These are phyloP conservation scores for Drosophila heteroneura DNA, from an alignment of 2,888 invertebrate species.

Conservation along the genomic window DNA sequence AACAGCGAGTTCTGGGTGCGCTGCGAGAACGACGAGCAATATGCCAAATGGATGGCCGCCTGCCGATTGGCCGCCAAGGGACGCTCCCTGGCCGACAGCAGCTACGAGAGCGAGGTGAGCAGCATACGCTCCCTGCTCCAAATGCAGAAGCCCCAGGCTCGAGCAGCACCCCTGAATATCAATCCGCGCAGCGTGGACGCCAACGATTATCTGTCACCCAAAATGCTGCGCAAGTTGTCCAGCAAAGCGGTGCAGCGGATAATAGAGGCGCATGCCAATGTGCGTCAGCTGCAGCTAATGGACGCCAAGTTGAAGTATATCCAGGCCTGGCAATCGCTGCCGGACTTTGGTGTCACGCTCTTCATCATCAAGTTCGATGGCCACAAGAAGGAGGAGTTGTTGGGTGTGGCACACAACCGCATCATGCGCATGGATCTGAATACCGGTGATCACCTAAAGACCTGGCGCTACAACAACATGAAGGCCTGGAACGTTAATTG, in stretches of 20 bases:
- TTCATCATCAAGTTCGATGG: slow-evolving; percentile 97
- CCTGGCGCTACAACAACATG: slow-evolving; percentile 98
- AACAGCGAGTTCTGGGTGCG: slow-evolving; percentile 98
- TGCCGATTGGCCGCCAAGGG: slow-evolving; percentile 98
- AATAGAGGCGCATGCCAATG: slow-evolving; percentile 98
- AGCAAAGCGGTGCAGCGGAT: slow-evolving; percentile 95
- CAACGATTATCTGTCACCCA: slow-evolving; percentile 95
- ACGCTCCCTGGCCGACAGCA: slow-evolving; percentile 97
- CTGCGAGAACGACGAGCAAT: slow-evolving; percentile 97
- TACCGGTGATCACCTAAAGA: slow-evolving; percentile 97
- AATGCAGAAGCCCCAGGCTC: slow-evolving; percentile 93
- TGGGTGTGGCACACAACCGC: slow-evolving; percentile 97
- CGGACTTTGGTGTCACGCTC: slow-evolving; percentile 97
- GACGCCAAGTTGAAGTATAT: slow-evolving; percentile 99
- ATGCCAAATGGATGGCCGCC: slow-evolving; percentile 99
- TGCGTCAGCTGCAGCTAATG: slow-evolving; percentile 94
- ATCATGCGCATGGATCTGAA: slow-evolving; percentile 98
- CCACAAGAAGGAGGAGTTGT: slow-evolving; percentile 94
- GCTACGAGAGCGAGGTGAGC: slow-evolving; percentile 96
- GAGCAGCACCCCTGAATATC: slow-evolving; percentile 90
- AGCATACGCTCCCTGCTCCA: slow-evolving; percentile 94
- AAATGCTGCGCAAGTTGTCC: slow-evolving; percentile 94
- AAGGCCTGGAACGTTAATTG: slow-evolving; percentile 99
- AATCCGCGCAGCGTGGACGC: slow-evolving; percentile 91
- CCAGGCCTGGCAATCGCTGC: slow-evolving; percentile 98